Conservation (phyloP, 2,113 vertebrate genomes). For the Pangasianodon hypophthalmus region DNA sequence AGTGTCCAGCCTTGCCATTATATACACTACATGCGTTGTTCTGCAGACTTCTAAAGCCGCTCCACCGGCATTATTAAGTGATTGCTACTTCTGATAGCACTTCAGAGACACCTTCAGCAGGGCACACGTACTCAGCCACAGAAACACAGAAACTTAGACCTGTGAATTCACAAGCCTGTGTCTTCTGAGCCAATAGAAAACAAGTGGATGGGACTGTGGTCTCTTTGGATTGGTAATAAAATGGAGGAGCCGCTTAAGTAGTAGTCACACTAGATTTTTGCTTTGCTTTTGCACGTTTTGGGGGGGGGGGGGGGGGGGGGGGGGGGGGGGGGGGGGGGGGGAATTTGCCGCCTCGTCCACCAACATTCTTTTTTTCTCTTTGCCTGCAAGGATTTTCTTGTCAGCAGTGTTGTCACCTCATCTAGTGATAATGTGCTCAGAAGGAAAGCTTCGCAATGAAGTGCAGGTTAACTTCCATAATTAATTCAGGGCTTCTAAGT, state of each 20-base stretch:
- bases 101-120: constrained; percentile 75
- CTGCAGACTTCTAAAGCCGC: constrained; percentile 72
- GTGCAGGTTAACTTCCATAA: not conserved
- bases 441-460: not conserved
- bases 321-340: no score
- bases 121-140: constrained; percentile 67
- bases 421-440: not conserved
- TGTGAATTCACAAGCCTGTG: not conserved
- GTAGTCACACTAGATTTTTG: not conserved
- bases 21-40: constrained; percentile 65
- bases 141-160: constrained; percentile 19
- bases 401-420: not conserved
- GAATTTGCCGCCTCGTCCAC: not conserved
- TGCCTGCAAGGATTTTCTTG: not conserved
- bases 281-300: not conserved
- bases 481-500: not conserved
- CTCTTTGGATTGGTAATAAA: not conserved
- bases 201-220: not conserved
- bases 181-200: not conserved
- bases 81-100: constrained; percentile 74
- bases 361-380: not conserved
- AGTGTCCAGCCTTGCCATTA: constrained; percentile 66
- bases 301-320: no score
- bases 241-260: not conserved
- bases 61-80: constrained; percentile 70